A percentile compares a stretch with the other conserved stretches of the same genome.
These are phyloP conservation scores for Passerina amoena DNA, from an alignment of 2,113 vertebrate genomes.

Conservation along the genomic window DNA sequence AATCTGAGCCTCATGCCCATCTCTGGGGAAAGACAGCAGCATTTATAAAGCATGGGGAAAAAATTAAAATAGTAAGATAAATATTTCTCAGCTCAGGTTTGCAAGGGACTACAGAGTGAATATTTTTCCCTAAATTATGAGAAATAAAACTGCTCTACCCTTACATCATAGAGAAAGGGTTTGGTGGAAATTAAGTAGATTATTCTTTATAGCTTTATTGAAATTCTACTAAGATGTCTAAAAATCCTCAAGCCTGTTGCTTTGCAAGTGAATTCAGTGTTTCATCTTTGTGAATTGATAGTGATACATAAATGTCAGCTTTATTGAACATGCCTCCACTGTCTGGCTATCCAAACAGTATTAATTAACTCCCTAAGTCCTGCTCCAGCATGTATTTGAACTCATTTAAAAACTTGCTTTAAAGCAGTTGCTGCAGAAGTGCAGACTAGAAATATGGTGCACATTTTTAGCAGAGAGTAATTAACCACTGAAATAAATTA, in stretches of 20 bases:
- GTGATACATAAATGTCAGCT: constrained; percentile 49
- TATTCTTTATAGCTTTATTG: constrained; percentile 19
- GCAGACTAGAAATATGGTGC: neutral
- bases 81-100: neutral
- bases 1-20: neutral
- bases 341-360: constrained; percentile 40
- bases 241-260: constrained; percentile 10
- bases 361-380: constrained; percentile 53
- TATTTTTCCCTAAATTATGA: neutral
- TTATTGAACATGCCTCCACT: constrained; percentile 22
- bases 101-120: neutral
- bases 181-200: constrained; percentile 14
- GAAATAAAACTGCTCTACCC: neutral
- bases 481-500: constrained; percentile 55
- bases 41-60: neutral
- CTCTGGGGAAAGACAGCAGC: neutral
- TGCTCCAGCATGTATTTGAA: neutral
- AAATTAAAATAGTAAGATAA: neutral
- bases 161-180: neutral
- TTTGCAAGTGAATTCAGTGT: neutral
- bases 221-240: constrained; percentile 6
- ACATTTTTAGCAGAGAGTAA: constrained; percentile 17
- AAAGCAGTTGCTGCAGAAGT: neutral
- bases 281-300: constrained; percentile 31
- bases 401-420: constrained; percentile 15